These are phyloP conservation scores for Neuroscelio doddi DNA, from an alignment of 2,888 invertebrate species.

Conservation along the genomic window DNA sequence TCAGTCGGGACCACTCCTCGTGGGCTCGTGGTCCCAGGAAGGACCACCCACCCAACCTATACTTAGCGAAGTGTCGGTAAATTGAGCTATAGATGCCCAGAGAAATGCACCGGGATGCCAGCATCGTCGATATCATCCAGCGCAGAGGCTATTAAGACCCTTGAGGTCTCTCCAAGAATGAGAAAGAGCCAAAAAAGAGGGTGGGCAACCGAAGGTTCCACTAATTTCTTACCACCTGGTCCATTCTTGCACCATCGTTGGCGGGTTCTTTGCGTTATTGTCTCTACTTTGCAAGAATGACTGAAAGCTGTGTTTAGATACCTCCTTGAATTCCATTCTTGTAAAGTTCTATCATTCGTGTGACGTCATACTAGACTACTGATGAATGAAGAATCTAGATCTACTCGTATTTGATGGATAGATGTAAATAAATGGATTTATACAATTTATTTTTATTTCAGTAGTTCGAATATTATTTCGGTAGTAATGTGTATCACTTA, in stretches of 20 bases:
- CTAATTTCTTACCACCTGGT: conserved; percentile 69
- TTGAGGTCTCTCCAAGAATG: conserved; percentile 34
- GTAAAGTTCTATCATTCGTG: no score
- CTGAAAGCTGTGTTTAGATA: conserved; percentile 1
- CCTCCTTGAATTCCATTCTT: conserved; percentile 7
- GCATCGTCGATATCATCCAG: conserved; percentile 63
- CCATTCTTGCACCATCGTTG: conserved; percentile 39
- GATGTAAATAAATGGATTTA: no score
- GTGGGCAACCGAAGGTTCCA: conserved; percentile 30
- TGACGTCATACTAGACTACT: not conserved
- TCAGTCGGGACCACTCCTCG: conserved; percentile 52
- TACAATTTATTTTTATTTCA: no score
- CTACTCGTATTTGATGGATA: no score
- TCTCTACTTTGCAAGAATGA: conserved; percentile 24
- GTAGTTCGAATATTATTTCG: no score
- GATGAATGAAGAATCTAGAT: no score
- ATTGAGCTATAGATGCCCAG: conserved; percentile 69
- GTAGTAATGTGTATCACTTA: no score
- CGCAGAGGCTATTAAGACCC: conserved; percentile 62
- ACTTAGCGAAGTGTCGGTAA: conserved; percentile 70
- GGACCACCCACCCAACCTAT: conserved; percentile 71
- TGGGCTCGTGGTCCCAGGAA: conserved; percentile 46
- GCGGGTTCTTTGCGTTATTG: no score
- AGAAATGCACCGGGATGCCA: conserved; percentile 63
- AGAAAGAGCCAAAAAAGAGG: conserved; percentile 30